A percentile compares a stretch with the other conserved stretches of the same genome.
Evolutionary conservation across 1,140 invertebrate species (phyloP).

Genomic region (Sweltsa coloradensis): DNA sequence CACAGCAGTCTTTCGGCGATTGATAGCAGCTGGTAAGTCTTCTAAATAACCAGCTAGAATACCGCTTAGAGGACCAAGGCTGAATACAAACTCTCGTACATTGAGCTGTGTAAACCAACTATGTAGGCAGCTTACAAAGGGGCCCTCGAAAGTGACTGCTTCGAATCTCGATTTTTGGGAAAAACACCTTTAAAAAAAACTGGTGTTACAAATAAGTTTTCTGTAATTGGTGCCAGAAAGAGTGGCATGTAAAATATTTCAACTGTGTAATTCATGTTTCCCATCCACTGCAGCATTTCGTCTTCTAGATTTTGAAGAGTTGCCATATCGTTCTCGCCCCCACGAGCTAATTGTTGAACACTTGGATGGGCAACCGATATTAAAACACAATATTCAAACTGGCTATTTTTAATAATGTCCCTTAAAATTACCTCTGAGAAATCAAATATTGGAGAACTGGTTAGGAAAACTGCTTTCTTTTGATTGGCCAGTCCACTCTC

Average conservation of each 20-base stretch:
- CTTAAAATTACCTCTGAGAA: conserved; percentile 34
- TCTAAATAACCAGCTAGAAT: conserved; percentile 47
- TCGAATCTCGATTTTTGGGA: not conserved
- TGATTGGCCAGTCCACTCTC: conserved; percentile 27
- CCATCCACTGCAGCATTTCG: conserved; percentile 38
- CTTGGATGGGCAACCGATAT: conserved; percentile 34
- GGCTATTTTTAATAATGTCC: conserved; percentile 38
- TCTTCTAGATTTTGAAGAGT: conserved; percentile 34
- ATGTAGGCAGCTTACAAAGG: conserved; percentile 42
- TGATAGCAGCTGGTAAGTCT: conserved; percentile 33
- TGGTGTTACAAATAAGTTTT: conserved; percentile 49
- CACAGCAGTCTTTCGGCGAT: conserved; percentile 38
- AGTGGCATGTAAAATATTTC: conserved; percentile 49
- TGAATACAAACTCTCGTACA: conserved; percentile 49
- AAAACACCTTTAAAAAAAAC: conserved; percentile 17
- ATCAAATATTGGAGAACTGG: conserved; percentile 33
- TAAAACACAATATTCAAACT: conserved; percentile 42
- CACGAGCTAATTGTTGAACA: conserved; percentile 27
- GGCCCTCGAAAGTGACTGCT: conserved; percentile 11
- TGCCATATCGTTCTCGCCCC: conserved; percentile 19
- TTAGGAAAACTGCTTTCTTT: conserved; percentile 44
- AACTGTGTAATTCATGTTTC: conserved; percentile 35
- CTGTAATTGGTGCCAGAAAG: conserved; percentile 41
- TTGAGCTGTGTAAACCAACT: conserved; percentile 43
- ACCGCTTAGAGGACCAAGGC: conserved; percentile 46